Evolutionary conservation across 2,797 vertebrate genomes (phyloP).

Genomic region (Sebastes taczanowskii): DNA sequence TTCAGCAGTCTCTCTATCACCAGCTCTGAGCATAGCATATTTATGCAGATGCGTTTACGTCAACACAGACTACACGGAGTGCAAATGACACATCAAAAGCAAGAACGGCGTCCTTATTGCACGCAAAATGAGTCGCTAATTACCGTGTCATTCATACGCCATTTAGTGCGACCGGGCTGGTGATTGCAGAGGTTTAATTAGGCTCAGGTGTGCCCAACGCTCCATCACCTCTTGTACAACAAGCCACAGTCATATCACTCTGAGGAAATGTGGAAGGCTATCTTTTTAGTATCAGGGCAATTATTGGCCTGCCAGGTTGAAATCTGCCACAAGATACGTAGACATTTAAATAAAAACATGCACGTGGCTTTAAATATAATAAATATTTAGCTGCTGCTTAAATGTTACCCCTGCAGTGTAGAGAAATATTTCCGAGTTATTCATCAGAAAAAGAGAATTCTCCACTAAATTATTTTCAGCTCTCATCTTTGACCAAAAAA

Average conservation of each 20-base stretch:
- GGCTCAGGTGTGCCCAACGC: not conserved
- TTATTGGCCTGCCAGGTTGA: constrained; percentile 2
- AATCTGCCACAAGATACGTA: not conserved
- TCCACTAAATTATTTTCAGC: not conserved
- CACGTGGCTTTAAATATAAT: not conserved
- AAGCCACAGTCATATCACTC: not conserved
- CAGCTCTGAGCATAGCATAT: no score
- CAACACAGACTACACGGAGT: no score
- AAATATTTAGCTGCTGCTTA: not conserved
- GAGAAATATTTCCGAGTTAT: not conserved
- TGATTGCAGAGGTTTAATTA: not conserved
- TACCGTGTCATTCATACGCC: no score
- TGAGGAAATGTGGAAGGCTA: not conserved
- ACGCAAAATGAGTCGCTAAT: no score
- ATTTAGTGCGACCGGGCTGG: no score
- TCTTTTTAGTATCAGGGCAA: not conserved
- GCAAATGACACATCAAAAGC: no score
- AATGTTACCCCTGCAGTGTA: not conserved
- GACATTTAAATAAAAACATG: not conserved
- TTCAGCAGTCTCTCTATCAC: no score
- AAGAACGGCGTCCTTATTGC: no score
- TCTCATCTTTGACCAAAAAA: not conserved
- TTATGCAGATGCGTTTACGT: no score
- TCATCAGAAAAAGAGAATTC: not conserved
- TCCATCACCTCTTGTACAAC: constrained; percentile 1